Base-by-base conservation (phyloP, 1,140 invertebrate species). In the Drosophila prosaltans region DNA sequence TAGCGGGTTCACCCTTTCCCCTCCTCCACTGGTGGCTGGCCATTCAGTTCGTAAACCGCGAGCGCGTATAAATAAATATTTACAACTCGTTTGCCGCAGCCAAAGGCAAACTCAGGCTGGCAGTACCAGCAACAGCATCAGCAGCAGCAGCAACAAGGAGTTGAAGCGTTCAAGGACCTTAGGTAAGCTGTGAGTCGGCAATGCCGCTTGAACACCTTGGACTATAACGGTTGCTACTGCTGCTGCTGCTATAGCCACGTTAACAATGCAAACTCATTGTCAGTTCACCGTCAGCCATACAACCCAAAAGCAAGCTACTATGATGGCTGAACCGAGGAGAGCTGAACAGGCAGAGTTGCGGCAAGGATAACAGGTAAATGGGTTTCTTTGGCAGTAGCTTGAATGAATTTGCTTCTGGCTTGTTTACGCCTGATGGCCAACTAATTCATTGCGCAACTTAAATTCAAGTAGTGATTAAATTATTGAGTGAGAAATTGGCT, bases 61-160 rank as follows among this genome's bases (percentile, higher is more conserved):
- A 43, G 71, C 84, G 80, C 72, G 84, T 89, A 89, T 89, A 89
- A 89, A 89, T 89, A 89, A 89, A 89, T 89, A 89, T 89, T 89
- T 89, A 89, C 84, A 89, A 89, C 84, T 89, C 84, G 84, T 89
- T 89, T 89, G 84, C 84, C 85, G 84, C 84, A 84, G 71, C 80
- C 80, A 89, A 80, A 72, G 81, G 83, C 78, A 88, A 85, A 72
- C 76, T 69, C 65, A 73, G 59, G 64, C 21, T 10, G 21, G 2
- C 24, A 24, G 45, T 10, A 24, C 3, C 9, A 40, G 32, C 28
- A 30, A 30, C 28, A 39, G 36, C 36, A 39, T 7, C 45, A 9
- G 45, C 21, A 48, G 45, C 60, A 51, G 43, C 57, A 36, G 36
- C 39, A 66, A 58, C 65, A 32, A 57, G 78, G 84, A 69, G 80